Evolutionary conservation across 2,888 invertebrate species (phyloP), one percentile per base, ranked within the genome.

Genomic region (Microdon myrmicae): DNA sequence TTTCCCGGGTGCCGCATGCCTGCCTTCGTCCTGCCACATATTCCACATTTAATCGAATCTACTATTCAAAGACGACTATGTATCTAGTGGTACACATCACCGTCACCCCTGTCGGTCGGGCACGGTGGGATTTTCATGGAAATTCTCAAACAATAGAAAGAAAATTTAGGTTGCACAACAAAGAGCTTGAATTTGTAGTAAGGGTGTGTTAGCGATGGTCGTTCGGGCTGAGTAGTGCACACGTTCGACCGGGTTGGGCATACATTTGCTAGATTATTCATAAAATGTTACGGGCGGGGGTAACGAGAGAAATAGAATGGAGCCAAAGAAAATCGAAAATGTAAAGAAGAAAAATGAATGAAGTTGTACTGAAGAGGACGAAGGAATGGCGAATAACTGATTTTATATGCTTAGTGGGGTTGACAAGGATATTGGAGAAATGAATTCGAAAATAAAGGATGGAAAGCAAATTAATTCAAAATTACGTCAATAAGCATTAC

Each of bases 91-190:
- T 17, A 41, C 7, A 31, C 9, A 23, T 22, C 13, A 9, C 8
- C n/a, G n/a, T n/a, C n/a, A 49, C 35, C 26, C 34, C 20, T 20
- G 23, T 31, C 39, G 32, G 16, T 29, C 35, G 9, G 31, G n/a
- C n/a, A n/a, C n/a, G n/a, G 22, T 35, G 26, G 20, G 43, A 43
- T 43, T 48, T 44, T 34, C 41, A 37, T 53, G 45, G 23, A 39
- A 35, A 47, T 55, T 45, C 41, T 43, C 41, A 32, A 43, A 60
- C 54, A 54, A 60, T 47, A 32, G 53, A 41, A n/a, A n/a, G 39
- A 45, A 45, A 47, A 59, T 45, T 53, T 29, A 25, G 31, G 43
- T 34, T 55, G 48, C 23, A 23, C 29, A 7, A 10, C 17, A 17
- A 10, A 16, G n/a, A n/a, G n/a, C n/a, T n/a, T n/a, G n/a, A n/a